Conservation (phyloP, 2,113 vertebrate species). For the Trematocara nigrifrons region DNA sequence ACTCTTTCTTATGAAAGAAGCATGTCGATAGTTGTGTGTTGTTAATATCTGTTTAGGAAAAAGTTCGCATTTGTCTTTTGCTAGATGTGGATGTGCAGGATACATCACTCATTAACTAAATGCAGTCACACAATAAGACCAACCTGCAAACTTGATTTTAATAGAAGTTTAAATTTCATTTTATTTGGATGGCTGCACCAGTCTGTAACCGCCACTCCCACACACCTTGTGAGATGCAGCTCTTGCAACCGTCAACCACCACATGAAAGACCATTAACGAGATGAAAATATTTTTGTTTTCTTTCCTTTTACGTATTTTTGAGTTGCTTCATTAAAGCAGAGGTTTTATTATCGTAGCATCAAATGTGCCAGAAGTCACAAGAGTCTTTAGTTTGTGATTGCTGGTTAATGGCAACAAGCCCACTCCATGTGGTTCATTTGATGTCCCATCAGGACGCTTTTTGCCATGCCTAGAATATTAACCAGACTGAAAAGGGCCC, state of each 20-base stretch:
- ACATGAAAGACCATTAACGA: background rate
- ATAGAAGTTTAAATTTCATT: accelerated
- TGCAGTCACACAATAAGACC: background rate
- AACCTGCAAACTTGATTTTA: background rate
- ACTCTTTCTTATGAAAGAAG: background rate
- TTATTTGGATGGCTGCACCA: background rate
- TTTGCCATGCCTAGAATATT: background rate
- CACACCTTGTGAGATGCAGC: background rate
- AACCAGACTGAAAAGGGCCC: background rate
- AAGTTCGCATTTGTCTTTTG: background rate
- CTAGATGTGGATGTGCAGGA: background rate
- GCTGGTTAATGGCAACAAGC: background rate
- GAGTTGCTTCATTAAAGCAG: background rate
- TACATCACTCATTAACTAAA: background rate
- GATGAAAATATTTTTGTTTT: background rate
- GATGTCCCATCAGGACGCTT: background rate
- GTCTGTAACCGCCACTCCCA: background rate
- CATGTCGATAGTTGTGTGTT: background rate
- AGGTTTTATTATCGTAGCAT: background rate
- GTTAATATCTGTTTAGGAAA: background rate
- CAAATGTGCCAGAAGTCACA: background rate
- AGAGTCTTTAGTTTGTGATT: background rate
- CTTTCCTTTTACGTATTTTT: background rate
- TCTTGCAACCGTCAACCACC: background rate
- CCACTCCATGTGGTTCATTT: background rate